Percentiles rank a stretch among this genome's conserved stretches.
Conservation (phyloP, 2,113 vertebrate genomes). For the Ivindomyrus marchei region DNA sequence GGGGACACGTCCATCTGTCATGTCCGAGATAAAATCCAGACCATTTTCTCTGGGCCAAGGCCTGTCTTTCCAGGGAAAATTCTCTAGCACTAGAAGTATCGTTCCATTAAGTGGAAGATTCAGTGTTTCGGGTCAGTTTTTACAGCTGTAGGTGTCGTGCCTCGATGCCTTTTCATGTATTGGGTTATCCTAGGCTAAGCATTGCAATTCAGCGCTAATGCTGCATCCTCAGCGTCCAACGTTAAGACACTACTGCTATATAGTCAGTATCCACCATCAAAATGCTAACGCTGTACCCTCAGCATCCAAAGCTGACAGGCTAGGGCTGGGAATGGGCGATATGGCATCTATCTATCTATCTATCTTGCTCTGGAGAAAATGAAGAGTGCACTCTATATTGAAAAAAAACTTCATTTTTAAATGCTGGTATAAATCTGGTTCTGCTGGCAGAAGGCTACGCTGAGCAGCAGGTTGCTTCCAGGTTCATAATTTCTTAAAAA, state of each 20-base stretch:
- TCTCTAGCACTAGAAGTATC: background rate
- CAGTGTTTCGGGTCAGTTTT: background rate
- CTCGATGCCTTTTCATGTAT: background rate
- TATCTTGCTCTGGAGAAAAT: background rate
- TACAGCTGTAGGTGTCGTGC: background rate
- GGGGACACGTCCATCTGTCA: slow-evolving; percentile 37
- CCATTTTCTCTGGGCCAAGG: background rate
- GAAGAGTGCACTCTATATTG: background rate
- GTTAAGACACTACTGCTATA: background rate
- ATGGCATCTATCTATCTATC: background rate
- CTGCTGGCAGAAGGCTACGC: background rate
- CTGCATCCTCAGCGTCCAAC: background rate
- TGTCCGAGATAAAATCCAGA: slow-evolving; percentile 36
- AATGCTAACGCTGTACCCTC: background rate
- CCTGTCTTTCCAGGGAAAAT: background rate
- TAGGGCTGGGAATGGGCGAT: background rate
- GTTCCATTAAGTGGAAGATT: background rate
- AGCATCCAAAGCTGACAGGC: background rate
- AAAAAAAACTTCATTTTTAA: background rate
- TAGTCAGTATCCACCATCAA: background rate
- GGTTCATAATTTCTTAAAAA: background rate
- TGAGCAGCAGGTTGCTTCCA: background rate
- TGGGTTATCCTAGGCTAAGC: background rate
- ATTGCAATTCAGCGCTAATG: background rate
- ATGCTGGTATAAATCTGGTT: background rate